phyloP scores from a whole-genome alignment of 2,113 vertebrate genomes.

The Rhabdornis inornatus region DNA sequence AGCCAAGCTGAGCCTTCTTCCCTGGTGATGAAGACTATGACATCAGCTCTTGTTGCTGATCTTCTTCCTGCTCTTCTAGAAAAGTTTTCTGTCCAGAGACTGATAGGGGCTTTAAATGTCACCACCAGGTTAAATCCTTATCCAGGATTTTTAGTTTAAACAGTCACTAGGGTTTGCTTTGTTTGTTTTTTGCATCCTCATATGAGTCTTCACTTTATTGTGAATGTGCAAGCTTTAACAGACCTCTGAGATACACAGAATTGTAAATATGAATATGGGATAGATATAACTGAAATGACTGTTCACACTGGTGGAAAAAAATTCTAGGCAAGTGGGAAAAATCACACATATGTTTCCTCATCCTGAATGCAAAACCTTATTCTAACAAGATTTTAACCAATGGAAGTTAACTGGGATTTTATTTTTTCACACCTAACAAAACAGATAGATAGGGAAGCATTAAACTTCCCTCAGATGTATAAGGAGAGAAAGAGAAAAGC shows the following conservation, averaged over 20 bases:
- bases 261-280: neutral
- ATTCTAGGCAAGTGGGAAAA: neutral
- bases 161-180: neutral
- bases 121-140: neutral
- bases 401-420: neutral
- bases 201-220: neutral
- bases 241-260: neutral
- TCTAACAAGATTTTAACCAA: neutral
- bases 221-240: neutral
- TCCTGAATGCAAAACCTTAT: neutral
- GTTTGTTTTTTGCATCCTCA: neutral
- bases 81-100: neutral
- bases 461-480: neutral
- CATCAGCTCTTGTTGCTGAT: neutral
- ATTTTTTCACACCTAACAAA: neutral
- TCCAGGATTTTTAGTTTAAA: neutral
- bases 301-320: neutral
- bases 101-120: neutral
- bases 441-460: neutral
- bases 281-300: neutral
- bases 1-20: neutral
- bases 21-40: neutral
- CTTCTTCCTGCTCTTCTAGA: neutral
- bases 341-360: neutral
- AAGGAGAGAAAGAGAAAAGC: neutral